Base-by-base conservation (phyloP, 2,888 invertebrate species). In the Pammene fasciana region DNA sequence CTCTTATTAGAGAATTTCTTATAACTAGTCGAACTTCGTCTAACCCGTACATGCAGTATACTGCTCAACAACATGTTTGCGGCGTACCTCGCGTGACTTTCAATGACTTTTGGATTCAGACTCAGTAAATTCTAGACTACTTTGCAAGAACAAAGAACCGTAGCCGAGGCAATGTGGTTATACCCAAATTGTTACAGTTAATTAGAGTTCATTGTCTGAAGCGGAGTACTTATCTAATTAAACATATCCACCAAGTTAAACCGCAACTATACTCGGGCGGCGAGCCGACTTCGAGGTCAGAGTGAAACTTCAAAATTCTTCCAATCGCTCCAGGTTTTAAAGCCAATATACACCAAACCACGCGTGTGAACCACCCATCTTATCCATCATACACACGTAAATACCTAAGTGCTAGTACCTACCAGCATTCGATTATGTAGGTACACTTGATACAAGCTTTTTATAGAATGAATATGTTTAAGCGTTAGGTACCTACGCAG, bases 201-300 rank as follows among this genome's bases (percentile, higher is more conserved):
- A 65, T 60, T 65, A 60, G 60, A 60, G 46, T 65, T 65, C 41
- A 46, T 18, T 54, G 41, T 52, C 34, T 60, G 59, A 65, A 18
- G 38, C 18, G 48, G 18, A 57, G 76, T 78, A 73, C 70, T 75
- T 72, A 75, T 76, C 74, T 78, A 78, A 78, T 79, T 78, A 79
- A 78, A 80, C 77, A 80, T 78, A 78, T 78, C 71, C 76, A 75
- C 75, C 74, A 76, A 79, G 77, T 78, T 79, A 72, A 75, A 76
- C 76, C 78, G 67, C 61, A 71, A 61, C 70, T 67, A 65, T 68
- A 71, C 72, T 65, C 72, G 50, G 45, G 38, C 46, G 65, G 50
- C 26, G 46, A 36, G 41, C 59, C 60, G 50, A 57, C 43, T 48
- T 50, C 36, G 38, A 70, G 70, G 65, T 70, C 70, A 65, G 48